Evolutionary conservation across 2,797 vertebrate species (phyloP), one percentile per base, ranked within the genome.

Genomic region (Falco biarmicus): DNA sequence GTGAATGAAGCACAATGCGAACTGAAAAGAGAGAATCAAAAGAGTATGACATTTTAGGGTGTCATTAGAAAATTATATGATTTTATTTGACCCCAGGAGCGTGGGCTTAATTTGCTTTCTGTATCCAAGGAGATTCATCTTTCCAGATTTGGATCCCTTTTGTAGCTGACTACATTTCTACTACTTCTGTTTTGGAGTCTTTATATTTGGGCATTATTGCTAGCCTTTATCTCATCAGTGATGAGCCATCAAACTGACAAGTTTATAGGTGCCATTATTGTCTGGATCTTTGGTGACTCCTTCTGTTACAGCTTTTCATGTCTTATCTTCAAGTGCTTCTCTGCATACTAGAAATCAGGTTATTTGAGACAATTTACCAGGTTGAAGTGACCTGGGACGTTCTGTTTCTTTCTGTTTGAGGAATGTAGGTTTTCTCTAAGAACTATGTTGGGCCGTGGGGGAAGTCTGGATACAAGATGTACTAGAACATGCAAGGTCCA

Each of bases 61-160:
- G 34, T 75, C 63, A 77, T 66, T 89, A 68, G 51, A 90, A 82
- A 85, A 39, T 9, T 31, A 92, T 39, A 84, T 74, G 22, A n/a
- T 64, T 51, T 48, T 75, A 17, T 92, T 87, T 78, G 45, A 81
- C 25, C 31, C 29, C 34, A 70, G 68, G 66, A 85, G 18, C 68
- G 60, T 64, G 24, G 13, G 31, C 48, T 68, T 91, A 17, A 34
- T 82, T 85, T 91, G 51, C 12, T 76, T 94, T 25, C 68, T 68
- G 74, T 87, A 86, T 74, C 69, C 41, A 73, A 79, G 60, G 53
- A 91, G 87, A 95, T 87, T 73, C 81, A 74, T 90, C 71, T 64
- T 89, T 83, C 81, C 39, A 39, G 73, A 75, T 87, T 66, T 92
- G 71, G 68, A 89, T 81, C 74, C 31, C 77, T 71, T 93, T 84